Evolutionary conservation across 2,888 invertebrate genomes (phyloP), one percentile per base, ranked within the genome.

Genomic region (Brenthis ino): DNA sequence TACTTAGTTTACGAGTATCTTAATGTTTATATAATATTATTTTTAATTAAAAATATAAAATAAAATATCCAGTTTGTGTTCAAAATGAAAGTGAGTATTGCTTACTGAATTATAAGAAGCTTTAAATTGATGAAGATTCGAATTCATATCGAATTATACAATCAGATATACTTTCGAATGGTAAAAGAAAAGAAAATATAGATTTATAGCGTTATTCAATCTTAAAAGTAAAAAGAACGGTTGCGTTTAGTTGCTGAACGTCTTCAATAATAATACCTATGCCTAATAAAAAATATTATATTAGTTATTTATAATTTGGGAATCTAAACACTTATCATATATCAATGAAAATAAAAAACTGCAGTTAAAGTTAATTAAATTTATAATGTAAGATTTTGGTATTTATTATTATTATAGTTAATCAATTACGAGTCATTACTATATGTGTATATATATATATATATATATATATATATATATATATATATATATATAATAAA

Each of bases 91-190:
- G 16, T 13, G 28, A 43, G 5, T 48, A n/a, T 8, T 16, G 50
- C n/a, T 57, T 37, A 14, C 57, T 47, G 50, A 57, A 37, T 57
- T 55, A 64, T n/a, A 11, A 65, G 12, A 57, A 50, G 37, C 20
- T 24, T 57, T 54, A 61, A 61, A 51, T 16, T 48, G 57, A 68
- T 33, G 65, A 65, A 65, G 53, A 55, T 13, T 60, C 47, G 64
- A 67, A 60, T 65, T 64, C 37, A n/a, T 20, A 54, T 51, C 43
- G 48, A 12, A 12, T 70, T 68, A 48, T 50, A 48, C 61, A 68
- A 68, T 54, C 47, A 16, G 61, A 65, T 61, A 16, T 48, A 69
- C 65, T 68, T 71, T 71, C 63, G 63, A 54, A 65, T 65, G 24
- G 57, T 57, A 53, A 68, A 67, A 57, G 57, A 67, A 72, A 63